These are phyloP conservation scores for Acrocephalus scirpaceus DNA, from an alignment of 2,797 vertebrate genomes.

Conservation along the genomic window DNA sequence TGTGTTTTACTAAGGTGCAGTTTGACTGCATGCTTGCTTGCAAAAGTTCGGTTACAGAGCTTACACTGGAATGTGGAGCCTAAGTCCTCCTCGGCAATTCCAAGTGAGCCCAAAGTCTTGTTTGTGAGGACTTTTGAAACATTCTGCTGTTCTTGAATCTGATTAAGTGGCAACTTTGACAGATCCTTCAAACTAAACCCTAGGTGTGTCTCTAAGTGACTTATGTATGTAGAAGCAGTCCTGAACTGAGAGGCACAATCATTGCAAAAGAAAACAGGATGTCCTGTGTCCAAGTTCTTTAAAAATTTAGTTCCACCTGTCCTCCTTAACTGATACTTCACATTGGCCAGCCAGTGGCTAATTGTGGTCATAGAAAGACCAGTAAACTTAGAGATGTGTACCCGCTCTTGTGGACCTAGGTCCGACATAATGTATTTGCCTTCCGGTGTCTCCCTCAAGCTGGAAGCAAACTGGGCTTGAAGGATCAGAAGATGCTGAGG, in stretches of 20 bases:
- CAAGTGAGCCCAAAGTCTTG: constrained; percentile 87
- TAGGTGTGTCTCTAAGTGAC: constrained; percentile 96
- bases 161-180: constrained; percentile 92
- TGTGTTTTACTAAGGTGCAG: constrained; percentile 99
- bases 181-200: constrained; percentile 98
- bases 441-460: constrained; percentile 91
- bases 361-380: constrained; percentile 99
- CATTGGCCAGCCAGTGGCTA: constrained; percentile 99
- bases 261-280: constrained; percentile 98
- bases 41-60: constrained; percentile 97
- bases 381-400: constrained; percentile 99
- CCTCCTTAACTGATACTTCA: constrained; percentile 98
- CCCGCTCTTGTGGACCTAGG: constrained; percentile 95
- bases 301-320: constrained; percentile 99
- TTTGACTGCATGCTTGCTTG: constrained; percentile 98
- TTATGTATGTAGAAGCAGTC: constrained; percentile 95
- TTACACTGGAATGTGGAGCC: constrained; percentile 95
- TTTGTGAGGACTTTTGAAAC: constrained; percentile 88
- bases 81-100: constrained; percentile 88
- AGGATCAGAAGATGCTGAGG: constrained; percentile 97
- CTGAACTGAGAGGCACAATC: constrained; percentile 99
- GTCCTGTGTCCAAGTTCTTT: constrained; percentile 97
- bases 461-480: constrained; percentile 96
- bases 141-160: constrained; percentile 92
- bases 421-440: constrained; percentile 95